These are phyloP conservation scores for Calameuta idolon DNA, from an alignment of 2,888 invertebrate genomes.

Conservation along the genomic window DNA sequence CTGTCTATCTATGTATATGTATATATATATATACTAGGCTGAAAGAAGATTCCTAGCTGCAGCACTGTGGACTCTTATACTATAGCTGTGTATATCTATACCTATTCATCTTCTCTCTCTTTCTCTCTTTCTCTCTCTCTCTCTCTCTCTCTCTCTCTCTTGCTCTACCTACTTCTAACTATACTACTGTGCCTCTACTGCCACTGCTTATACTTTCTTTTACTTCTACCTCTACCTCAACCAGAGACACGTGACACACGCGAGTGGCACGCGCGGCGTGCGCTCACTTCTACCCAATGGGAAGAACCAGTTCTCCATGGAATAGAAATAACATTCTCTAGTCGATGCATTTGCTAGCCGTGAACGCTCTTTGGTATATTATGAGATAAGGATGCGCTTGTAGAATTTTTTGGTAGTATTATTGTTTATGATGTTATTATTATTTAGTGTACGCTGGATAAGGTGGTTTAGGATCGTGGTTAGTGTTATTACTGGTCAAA, in stretches of 20 bases:
- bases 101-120: neutral
- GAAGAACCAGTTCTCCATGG: slow-evolving; percentile 55
- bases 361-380: neutral
- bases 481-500: neutral
- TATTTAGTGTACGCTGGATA: neutral
- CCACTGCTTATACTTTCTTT: neutral
- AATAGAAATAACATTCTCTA: slow-evolving; percentile 20
- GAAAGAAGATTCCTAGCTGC: neutral
- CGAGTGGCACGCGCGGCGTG: slow-evolving; percentile 64
- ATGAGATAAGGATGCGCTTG: neutral
- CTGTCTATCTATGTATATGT: neutral
- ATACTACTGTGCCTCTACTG: neutral
- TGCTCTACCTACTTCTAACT: neutral
- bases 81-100: neutral
- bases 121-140: no score
- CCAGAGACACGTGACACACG: slow-evolving; percentile 57
- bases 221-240: slow-evolving; percentile 6
- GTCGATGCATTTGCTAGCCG: slow-evolving; percentile 2
- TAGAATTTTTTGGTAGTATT: neutral
- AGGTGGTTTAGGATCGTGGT: neutral
- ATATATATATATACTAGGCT: neutral
- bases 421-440: neutral
- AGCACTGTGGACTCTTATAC: neutral
- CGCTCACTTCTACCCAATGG: slow-evolving; percentile 51
- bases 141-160: neutral